These are phyloP conservation scores for Dipodomys spectabilis DNA, from an alignment of 2,113 vertebrate species.

Conservation along the genomic window DNA sequence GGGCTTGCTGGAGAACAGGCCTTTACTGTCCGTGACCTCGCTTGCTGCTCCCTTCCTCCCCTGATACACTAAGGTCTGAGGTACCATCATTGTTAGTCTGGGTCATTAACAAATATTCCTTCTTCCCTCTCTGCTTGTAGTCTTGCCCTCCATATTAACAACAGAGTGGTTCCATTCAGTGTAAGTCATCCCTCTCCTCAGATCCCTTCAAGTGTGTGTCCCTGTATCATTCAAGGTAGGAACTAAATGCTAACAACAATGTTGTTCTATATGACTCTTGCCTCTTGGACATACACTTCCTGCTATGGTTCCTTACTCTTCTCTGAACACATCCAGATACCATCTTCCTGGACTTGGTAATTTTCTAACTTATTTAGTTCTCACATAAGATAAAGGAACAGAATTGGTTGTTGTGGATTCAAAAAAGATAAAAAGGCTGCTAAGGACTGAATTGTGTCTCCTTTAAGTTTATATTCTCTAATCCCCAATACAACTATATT, in stretches of 20 bases:
- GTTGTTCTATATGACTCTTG: not conserved
- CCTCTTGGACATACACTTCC: not conserved
- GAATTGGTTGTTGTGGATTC: not conserved
- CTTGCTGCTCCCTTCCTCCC: not conserved
- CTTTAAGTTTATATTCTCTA: not conserved
- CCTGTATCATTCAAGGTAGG: not conserved
- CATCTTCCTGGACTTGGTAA: not conserved
- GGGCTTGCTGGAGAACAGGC: not conserved
- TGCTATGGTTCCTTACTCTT: not conserved
- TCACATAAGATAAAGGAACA: not conserved
- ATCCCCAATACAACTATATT: not conserved
- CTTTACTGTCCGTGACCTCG: not conserved
- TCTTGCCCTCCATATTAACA: not conserved
- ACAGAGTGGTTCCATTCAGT: not conserved
- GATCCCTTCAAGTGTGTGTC: not conserved
- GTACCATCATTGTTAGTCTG: not conserved
- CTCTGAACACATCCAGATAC: not conserved
- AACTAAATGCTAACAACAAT: not conserved
- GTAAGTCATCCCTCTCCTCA: not conserved
- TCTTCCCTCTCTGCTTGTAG: not conserved
- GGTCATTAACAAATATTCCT: not conserved
- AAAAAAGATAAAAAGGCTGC: not conserved
- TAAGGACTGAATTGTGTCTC: not conserved
- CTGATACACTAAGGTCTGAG: not conserved
- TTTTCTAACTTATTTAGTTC: not conserved